Base-by-base conservation (phyloP, 2,888 invertebrate genomes). In the Drymonia ruficornis region DNA sequence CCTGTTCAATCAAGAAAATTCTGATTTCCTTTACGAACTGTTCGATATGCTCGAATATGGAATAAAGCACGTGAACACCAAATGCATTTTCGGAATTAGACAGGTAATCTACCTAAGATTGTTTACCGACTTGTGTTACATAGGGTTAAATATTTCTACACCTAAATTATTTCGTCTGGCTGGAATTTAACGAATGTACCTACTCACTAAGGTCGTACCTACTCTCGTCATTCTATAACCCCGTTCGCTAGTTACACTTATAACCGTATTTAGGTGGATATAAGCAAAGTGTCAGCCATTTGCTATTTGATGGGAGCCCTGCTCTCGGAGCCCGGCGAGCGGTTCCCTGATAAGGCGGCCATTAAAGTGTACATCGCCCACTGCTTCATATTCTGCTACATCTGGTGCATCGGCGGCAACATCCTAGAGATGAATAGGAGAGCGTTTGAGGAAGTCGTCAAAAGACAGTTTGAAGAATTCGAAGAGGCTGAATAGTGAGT, bases 361-460 rank as follows among this genome's bases (percentile, higher is more conserved):
- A 85, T 96, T 0, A 94, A 95, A 70, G 87, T 90, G 6, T 94
- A 97, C 63, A 80, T 98, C 0, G 94, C 94, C 2, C 96, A 97
- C 74, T 94, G 96, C 28, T 98, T 98, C 77, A 89, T 97, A 31
- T 97, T 97, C 88, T 94, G 96, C 48, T 96, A 96, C 72, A 84
- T 97, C 0, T 98, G 98, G 98, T 94, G 96, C 1, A 85, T 98
- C 18, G 97, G 97, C n/a, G 98, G 98, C 0, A 98, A 98, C 80
- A 93, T 97, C 4, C 82, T 93, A 2, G 97, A 98, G 59, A 75
- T 81, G 0, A 95, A 96, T 53, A 94, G 96, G 68, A 94, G 95
- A 50, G 83, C 89, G 5, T 96, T 96, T 66, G 98, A 98, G 76
- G 89, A 93, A 11, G 93, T 94, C 67, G 93, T 97, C 50, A 94